Evolutionary conservation across 1,140 invertebrate species (phyloP).

Genomic region (Hormaphis cornu): DNA sequence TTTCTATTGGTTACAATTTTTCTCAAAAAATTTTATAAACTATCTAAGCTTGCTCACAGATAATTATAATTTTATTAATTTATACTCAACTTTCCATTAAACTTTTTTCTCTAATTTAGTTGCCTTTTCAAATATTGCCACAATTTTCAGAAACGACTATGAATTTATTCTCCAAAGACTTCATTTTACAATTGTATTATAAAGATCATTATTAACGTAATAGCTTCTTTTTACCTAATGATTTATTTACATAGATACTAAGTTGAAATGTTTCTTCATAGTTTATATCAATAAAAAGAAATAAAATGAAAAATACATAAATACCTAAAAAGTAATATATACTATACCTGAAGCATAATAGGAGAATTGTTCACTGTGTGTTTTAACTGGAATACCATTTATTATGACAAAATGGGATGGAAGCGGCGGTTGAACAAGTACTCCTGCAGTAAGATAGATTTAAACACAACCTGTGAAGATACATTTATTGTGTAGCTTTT

Average conservation of each 20-base stretch:
- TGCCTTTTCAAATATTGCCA: too few species aligned
- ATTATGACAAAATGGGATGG: not conserved
- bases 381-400: not conserved
- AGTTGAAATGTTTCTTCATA: not conserved
- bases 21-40: too few species aligned
- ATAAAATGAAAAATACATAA: not conserved
- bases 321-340: not conserved
- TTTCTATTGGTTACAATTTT: too few species aligned
- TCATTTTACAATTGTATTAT: too few species aligned
- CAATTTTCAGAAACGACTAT: too few species aligned
- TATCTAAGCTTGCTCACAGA: too few species aligned
- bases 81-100: too few species aligned
- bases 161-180: too few species aligned
- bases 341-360: constrained; percentile 17
- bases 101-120: too few species aligned
- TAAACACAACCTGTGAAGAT: constrained; percentile 28
- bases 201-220: too few species aligned
- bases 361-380: not conserved
- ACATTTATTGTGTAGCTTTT: constrained; percentile 23
- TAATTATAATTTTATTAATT: too few species aligned
- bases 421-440: constrained; percentile 1
- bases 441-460: constrained; percentile 26
- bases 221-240: not conserved
- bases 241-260: not conserved
- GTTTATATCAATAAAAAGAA: too few species aligned